phyloP scores from a whole-genome alignment of 1,140 invertebrate genomes.

The Dinoponera quadriceps region DNA sequence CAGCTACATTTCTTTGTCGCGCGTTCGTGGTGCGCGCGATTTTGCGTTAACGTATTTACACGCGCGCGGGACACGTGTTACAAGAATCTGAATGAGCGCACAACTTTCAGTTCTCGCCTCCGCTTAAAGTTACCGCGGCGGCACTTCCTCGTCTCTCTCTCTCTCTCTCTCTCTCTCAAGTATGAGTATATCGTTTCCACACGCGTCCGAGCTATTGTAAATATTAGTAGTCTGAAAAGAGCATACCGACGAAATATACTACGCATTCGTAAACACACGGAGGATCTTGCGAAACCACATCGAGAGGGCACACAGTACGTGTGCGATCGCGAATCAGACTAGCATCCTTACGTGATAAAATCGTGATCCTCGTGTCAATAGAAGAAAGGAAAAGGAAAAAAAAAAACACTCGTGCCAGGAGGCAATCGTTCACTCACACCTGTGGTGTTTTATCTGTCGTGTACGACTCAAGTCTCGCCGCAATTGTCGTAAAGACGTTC shows the following conservation, averaged over 20 bases:
- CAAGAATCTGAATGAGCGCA: not conserved
- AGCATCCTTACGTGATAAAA: constrained; percentile 17
- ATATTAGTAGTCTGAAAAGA: not conserved
- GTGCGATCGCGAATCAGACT: not conserved
- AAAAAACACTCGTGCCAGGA: not conserved
- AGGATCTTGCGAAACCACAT: not conserved
- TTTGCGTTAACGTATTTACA: not conserved
- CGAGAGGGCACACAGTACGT: constrained; percentile 1
- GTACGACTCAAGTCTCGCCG: not conserved
- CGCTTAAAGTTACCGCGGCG: not conserved
- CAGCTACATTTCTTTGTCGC: not conserved
- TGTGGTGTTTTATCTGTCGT: constrained; percentile 1
- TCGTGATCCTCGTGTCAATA: not conserved
- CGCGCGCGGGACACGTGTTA: not conserved
- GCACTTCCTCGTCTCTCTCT: no score
- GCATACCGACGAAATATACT: not conserved
- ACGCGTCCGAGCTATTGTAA: not conserved
- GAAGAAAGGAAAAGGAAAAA: no score
- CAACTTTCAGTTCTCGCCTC: constrained; percentile 8
- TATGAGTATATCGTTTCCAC: not conserved
- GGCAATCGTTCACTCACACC: not conserved
- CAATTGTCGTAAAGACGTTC: constrained; percentile 15
- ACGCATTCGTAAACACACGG: constrained; percentile 3
- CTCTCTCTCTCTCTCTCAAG: not conserved
- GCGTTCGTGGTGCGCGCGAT: not conserved